phyloP scores from a whole-genome alignment of 2,888 invertebrate species.

The Linhomoeus sp. region DNA sequence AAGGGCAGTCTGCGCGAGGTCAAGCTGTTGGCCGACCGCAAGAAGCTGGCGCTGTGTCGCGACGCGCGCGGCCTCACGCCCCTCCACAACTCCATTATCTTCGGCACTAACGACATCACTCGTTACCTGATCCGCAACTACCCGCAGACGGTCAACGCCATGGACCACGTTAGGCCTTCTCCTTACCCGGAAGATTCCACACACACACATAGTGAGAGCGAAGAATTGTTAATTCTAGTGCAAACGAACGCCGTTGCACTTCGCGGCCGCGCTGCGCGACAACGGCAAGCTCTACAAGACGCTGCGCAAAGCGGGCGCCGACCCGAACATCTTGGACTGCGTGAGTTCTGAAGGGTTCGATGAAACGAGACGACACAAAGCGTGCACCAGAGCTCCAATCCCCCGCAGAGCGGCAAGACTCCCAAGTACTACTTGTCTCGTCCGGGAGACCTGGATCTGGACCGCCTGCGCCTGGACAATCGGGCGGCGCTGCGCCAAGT shows the following conservation, averaged over 20 bases:
- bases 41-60: slow-evolving; percentile 32
- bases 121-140: slow-evolving; percentile 41
- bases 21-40: slow-evolving; percentile 32
- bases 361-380: not conserved
- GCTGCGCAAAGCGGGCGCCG: slow-evolving; percentile 43
- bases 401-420: slow-evolving; percentile 27
- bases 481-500: slow-evolving; percentile 20
- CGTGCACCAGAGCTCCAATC: not conserved
- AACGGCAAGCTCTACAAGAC: slow-evolving; percentile 41
- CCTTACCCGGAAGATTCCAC: not conserved
- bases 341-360: slow-evolving; percentile 16
- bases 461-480: slow-evolving; percentile 23
- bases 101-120: slow-evolving; percentile 59
- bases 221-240: slow-evolving; percentile 35
- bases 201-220: not conserved
- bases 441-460: slow-evolving; percentile 27
- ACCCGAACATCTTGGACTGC: slow-evolving; percentile 41
- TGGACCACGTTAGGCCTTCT: slow-evolving; percentile 25
- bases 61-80: slow-evolving; percentile 24
- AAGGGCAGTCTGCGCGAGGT: slow-evolving; percentile 34
- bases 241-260: slow-evolving; percentile 47
- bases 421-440: slow-evolving; percentile 29
- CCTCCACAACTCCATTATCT: slow-evolving; percentile 30
- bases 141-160: slow-evolving; percentile 28
- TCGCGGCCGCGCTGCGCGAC: slow-evolving; percentile 42